Percentiles rank a stretch among this genome's conserved stretches.
These are phyloP conservation scores for Sthenelais limicola DNA, from an alignment of 2,888 invertebrate species.

Conservation along the genomic window DNA sequence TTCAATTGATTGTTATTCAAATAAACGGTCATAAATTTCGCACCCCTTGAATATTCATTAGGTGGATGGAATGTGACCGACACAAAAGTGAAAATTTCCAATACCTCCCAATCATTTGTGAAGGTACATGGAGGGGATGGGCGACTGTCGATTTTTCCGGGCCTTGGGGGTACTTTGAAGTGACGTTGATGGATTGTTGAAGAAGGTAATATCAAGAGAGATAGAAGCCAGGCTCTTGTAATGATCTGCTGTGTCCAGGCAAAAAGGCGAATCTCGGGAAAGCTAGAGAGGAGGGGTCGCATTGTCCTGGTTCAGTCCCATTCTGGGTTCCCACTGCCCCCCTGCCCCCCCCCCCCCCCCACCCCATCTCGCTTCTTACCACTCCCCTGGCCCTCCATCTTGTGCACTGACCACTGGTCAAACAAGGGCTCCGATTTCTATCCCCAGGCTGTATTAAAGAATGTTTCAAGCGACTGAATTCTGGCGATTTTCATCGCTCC, in stretches of 20 bases:
- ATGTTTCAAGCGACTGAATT: slow-evolving; percentile 17
- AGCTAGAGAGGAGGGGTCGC: neutral
- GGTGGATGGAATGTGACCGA: too few species aligned
- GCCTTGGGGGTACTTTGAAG: slow-evolving; percentile 13
- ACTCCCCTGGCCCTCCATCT: neutral
- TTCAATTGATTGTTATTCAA: too few species aligned
- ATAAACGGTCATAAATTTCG: too few species aligned
- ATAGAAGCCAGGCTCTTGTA: slow-evolving; percentile 25
- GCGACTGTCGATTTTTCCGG: slow-evolving; percentile 7
- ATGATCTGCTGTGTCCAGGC: slow-evolving; percentile 11
- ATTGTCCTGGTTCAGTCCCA: neutral
- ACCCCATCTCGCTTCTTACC: neutral
- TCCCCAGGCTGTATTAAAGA: slow-evolving; percentile 9
- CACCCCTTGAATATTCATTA: too few species aligned
- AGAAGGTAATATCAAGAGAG: slow-evolving; percentile 25
- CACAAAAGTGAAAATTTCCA: too few species aligned
- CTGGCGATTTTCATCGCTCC: neutral
- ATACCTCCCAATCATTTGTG: too few species aligned
- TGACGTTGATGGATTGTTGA: slow-evolving; percentile 22
- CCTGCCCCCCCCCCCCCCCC: neutral
- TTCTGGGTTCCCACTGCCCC: slow-evolving; percentile 6
- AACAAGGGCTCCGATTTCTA: slow-evolving; percentile 15
- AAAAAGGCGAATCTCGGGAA: neutral
- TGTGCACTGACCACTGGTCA: slow-evolving; percentile 19
- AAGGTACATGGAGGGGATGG: too few species aligned